Conservation (phyloP, 2,113 vertebrate genomes). For the Silurus asotus region DNA sequence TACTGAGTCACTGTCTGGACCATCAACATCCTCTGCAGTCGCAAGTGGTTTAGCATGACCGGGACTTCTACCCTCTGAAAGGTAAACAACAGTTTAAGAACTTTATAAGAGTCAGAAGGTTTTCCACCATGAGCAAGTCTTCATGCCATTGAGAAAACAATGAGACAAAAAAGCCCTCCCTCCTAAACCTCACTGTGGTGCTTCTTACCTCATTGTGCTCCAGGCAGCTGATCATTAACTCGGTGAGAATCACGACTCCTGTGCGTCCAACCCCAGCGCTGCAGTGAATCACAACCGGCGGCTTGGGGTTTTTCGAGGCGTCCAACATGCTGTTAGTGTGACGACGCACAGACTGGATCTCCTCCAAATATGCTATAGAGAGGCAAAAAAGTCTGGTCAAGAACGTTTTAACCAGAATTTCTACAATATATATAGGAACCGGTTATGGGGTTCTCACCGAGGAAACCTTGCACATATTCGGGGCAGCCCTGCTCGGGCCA, state of each 20-base stretch:
- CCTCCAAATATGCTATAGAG: slow-evolving; percentile 87
- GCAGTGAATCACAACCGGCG: slow-evolving; percentile 91
- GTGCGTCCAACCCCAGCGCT: slow-evolving; percentile 92
- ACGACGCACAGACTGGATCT: slow-evolving; percentile 94
- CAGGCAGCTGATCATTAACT: slow-evolving; percentile 94
- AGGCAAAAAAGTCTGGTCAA: slow-evolving; percentile 26
- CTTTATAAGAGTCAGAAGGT: background rate
- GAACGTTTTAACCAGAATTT: too few species aligned
- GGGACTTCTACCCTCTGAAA: slow-evolving; percentile 86
- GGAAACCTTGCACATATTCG: slow-evolving; percentile 92
- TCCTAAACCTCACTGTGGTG: background rate
- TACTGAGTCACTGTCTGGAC: slow-evolving; percentile 95
- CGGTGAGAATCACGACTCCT: slow-evolving; percentile 90
- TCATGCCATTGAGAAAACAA: background rate
- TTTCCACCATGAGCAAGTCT: background rate
- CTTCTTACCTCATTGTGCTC: slow-evolving; percentile 92
- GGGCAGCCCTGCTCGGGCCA: slow-evolving; percentile 97
- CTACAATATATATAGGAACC: too few species aligned
- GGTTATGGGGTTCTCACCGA: slow-evolving; percentile 77
- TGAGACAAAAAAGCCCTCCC: background rate
- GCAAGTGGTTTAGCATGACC: slow-evolving; percentile 78
- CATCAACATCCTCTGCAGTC: slow-evolving; percentile 94
- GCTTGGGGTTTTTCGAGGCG: slow-evolving; percentile 79
- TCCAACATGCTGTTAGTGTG: slow-evolving; percentile 87
- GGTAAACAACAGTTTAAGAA: background rate